Conservation (phyloP, 92 coral and sea anemone genomes). For the Epizoanthus illoricatus region DNA sequence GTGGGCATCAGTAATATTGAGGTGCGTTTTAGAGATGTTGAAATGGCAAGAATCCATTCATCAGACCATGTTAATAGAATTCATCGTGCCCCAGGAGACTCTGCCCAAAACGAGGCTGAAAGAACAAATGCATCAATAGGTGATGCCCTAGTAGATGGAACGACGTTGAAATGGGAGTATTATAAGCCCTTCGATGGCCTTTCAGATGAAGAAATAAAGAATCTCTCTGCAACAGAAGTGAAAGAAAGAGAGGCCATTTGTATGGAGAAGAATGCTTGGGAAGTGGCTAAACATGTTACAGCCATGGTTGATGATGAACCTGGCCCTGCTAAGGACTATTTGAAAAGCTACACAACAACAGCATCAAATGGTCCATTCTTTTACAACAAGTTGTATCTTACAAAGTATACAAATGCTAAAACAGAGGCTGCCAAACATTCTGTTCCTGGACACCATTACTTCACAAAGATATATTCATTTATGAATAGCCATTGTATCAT, state of each 20-base stretch:
- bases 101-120: conserved; percentile 42
- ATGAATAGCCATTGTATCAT: conserved; percentile 5
- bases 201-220: conserved; percentile 42
- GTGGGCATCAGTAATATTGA: conserved; percentile 33
- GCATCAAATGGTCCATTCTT: conserved; percentile 34
- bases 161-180: conserved; percentile 50
- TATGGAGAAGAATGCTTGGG: conserved; percentile 58
- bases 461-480: conserved; percentile 4
- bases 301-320: conserved; percentile 58
- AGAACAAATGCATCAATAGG: conserved; percentile 56
- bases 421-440: conserved; percentile 46
- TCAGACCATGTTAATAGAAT: conserved; percentile 37
- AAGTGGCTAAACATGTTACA: conserved; percentile 54
- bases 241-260: conserved; percentile 54
- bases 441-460: conserved; percentile 39
- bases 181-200: conserved; percentile 51
- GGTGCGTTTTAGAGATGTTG: conserved; percentile 41
- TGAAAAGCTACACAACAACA: conserved; percentile 48
- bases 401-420: conserved; percentile 60
- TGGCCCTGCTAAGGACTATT: conserved; percentile 41
- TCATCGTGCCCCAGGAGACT: conserved; percentile 48
- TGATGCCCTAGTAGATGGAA: conserved; percentile 56
- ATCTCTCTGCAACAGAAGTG: conserved; percentile 50
- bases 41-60: conserved; percentile 34
- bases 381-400: conserved; percentile 45